Conservation (phyloP, 2,797 vertebrate species). For the Brachymystax lenok region DNA sequence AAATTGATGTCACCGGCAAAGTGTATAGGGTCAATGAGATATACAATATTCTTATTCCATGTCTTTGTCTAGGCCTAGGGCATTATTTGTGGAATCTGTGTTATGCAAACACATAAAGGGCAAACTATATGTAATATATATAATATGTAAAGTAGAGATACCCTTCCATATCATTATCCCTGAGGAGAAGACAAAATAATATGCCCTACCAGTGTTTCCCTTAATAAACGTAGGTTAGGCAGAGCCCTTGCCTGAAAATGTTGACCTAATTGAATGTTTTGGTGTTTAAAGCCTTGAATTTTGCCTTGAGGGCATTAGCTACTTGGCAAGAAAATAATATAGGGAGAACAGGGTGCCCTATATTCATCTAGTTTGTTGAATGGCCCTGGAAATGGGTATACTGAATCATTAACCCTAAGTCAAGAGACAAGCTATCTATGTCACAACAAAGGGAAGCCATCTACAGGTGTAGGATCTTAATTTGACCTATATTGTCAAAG, state of each 20-base stretch:
- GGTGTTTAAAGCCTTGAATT: constrained; percentile 33
- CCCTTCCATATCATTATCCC: no score
- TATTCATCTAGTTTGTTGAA: constrained; percentile 34
- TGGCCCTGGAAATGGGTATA: background rate
- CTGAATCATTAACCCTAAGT: background rate
- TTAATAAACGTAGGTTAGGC: background rate
- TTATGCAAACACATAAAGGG: background rate
- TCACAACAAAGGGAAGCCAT: background rate
- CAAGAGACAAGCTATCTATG: background rate
- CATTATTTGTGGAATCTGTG: background rate
- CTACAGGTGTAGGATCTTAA: no score
- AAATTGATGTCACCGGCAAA: no score
- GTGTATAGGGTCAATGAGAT: no score
- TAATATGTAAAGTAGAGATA: no score
- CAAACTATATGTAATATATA: no score
- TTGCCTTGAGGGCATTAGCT: constrained; percentile 16
- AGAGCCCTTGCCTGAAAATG: background rate
- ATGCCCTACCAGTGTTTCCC: background rate
- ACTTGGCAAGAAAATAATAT: constrained; percentile 19
- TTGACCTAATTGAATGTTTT: constrained; percentile 9
- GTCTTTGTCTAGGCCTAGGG: background rate
- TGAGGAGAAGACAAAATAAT: background rate
- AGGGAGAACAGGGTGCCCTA: constrained; percentile 57
- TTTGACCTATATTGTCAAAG: no score
- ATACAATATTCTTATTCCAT: no score